These are phyloP conservation scores for Podiceps cristatus DNA, from an alignment of 2,113 vertebrate genomes.

Conservation along the genomic window DNA sequence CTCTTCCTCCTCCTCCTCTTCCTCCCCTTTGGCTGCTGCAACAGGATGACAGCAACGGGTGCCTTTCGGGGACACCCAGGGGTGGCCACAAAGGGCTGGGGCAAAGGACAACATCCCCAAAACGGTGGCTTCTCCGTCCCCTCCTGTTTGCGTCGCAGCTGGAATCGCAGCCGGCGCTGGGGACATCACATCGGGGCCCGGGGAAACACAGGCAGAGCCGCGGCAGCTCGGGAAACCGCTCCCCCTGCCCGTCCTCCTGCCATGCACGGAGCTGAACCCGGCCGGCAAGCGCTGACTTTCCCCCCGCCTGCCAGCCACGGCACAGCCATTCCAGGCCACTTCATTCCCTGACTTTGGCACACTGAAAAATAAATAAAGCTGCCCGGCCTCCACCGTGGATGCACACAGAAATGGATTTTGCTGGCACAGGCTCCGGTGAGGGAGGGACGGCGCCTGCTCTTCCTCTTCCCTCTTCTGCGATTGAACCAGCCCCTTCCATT, in stretches of 20 bases:
- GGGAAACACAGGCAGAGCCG: background rate
- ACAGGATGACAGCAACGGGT: background rate
- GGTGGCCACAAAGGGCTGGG: background rate
- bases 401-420: background rate
- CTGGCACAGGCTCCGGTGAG: background rate
- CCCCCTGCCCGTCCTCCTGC: background rate
- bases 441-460: background rate
- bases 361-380: background rate
- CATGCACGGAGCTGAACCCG: fast-evolving
- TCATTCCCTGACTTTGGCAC: background rate
- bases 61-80: background rate
- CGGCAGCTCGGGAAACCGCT: background rate
- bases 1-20: background rate
- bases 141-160: background rate
- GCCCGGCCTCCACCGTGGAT: background rate
- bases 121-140: background rate
- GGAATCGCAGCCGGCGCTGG: background rate
- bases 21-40: background rate
- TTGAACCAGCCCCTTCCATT: background rate
- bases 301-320: background rate
- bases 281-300: background rate
- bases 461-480: background rate
- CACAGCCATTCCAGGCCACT: background rate
- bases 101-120: background rate
- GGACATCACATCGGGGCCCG: background rate